Base-by-base conservation (phyloP, 1,140 invertebrate species). In the Zaprionus nigranus region DNA sequence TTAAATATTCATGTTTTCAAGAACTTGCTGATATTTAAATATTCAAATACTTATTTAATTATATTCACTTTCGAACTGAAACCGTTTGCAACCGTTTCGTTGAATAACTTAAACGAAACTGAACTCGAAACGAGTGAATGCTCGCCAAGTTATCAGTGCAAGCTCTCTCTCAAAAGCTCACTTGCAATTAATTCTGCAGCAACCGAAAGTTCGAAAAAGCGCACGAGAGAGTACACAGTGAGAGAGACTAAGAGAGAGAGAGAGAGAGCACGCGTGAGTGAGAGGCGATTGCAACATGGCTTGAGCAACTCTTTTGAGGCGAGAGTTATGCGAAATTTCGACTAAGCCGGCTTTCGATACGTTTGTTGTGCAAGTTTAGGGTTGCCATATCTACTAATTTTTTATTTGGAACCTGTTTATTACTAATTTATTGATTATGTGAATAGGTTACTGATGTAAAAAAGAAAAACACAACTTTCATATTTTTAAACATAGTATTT, bases 21-120 rank as follows among this genome's bases (percentile, higher is more conserved):
- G 11, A 20, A 46, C 56, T 60, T 53, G 53, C 40, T 46, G 26
- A 38, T 53, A 26, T 61, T 28, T 68, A 6, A 43, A 51, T 61
- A 46, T 46, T 60, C 1, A 13, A 43, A 40, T 5, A 24, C 13
- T 66, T 61, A 30, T 43, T 38, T 49, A 22, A 22, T 63, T 63
- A 30, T 66, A 46, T 6, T 36, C 67, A 58, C 26, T 57, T 75
- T 71, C 20, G 63, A 66, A 79, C 56, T 60, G 59, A 53, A 58
- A 58, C 67, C 12, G 40, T 6, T 26, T 43, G 46, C 76, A 79
- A 90, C 84, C 68, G 81, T 79, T 90, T 68, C 81, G 68, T 54
- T 81, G 38, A 82, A 61, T 51, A 71, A 63, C 78, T 76, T 60
- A 22, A 67, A 81, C 78, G 85, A 79, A 90, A 87, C 71, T 85